Percentiles rank a stretch among this genome's conserved stretches.
Evolutionary conservation across 1,140 invertebrate genomes (phyloP).

Genomic region (Vanessa atalanta): DNA sequence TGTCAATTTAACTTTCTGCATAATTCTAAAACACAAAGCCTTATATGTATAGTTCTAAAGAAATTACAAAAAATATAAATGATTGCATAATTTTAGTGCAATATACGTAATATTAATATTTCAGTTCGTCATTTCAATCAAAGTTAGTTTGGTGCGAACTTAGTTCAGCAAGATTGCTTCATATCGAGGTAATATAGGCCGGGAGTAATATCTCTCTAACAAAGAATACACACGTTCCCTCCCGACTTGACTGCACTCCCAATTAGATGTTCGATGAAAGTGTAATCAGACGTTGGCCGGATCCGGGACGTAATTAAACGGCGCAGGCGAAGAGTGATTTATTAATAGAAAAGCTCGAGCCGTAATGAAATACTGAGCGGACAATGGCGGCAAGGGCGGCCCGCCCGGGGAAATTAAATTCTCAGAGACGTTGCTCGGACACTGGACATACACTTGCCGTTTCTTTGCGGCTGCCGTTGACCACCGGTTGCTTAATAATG

Average conservation of each 20-base stretch:
- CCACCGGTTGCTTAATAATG: constrained; percentile 64
- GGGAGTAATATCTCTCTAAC: constrained; percentile 66
- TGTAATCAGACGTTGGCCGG: constrained; percentile 78
- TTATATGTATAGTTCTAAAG: constrained; percentile 10
- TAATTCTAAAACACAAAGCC: too few relatives aligned
- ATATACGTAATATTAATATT: constrained; percentile 13
- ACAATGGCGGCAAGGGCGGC: constrained; percentile 74
- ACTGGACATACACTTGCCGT: constrained; percentile 60
- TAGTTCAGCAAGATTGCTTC: constrained; percentile 50
- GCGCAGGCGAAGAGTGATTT: constrained; percentile 80
- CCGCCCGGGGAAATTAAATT: constrained; percentile 78
- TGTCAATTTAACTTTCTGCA: too few relatives aligned
- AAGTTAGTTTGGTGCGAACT: constrained; percentile 65
- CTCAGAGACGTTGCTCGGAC: constrained; percentile 59
- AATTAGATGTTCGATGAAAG: constrained; percentile 80
- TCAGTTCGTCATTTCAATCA: constrained; percentile 59
- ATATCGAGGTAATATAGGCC: constrained; percentile 37
- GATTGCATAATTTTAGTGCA: constrained; percentile 23
- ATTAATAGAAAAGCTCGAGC: constrained; percentile 81
- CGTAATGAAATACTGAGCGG: constrained; percentile 81
- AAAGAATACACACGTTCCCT: constrained; percentile 72
- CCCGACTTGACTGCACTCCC: constrained; percentile 68
- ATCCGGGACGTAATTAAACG: constrained; percentile 79
- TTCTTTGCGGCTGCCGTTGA: constrained; percentile 59
- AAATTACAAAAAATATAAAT: constrained; percentile 9